Conservation (phyloP, 1,140 invertebrate genomes). For the Coelopa frigida region DNA sequence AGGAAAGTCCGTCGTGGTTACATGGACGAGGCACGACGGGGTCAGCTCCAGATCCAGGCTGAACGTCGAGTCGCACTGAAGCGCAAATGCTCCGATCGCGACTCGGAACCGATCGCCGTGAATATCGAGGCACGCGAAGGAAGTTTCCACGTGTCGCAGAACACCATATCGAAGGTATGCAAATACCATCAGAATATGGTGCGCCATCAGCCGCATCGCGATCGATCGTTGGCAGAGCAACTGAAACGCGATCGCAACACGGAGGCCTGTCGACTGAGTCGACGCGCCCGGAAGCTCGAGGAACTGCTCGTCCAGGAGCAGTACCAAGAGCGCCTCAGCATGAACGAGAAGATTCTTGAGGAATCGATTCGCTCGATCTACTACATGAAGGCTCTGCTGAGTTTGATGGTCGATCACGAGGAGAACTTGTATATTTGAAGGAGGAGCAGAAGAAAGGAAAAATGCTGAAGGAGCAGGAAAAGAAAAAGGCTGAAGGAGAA, state of each 20-base stretch:
- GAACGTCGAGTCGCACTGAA: neutral
- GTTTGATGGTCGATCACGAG: constrained; percentile 6
- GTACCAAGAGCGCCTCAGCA: constrained; percentile 19
- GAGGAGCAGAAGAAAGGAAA: no score
- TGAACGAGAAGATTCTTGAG: constrained; percentile 26
- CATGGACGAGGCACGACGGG: constrained; percentile 13
- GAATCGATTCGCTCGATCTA: constrained; percentile 33
- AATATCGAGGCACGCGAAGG: neutral
- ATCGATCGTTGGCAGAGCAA: constrained; percentile 10
- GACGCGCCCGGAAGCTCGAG: constrained; percentile 25
- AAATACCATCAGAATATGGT: constrained; percentile 22
- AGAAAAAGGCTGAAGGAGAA: no score
- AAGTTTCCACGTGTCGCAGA: neutral
- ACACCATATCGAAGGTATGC: constrained; percentile 17
- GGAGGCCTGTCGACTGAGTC: constrained; percentile 21
- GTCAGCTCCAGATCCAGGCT: constrained; percentile 5
- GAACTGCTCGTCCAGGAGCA: constrained; percentile 28
- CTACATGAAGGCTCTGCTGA: constrained; percentile 24
- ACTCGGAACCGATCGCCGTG: neutral
- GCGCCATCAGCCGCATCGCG: constrained; percentile 15
- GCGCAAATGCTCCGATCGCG: neutral
- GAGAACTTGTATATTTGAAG: no score
- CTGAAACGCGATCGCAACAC: constrained; percentile 16
- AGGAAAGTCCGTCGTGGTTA: constrained; percentile 17
- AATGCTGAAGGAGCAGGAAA: no score